A percentile compares a stretch with the other conserved stretches of the same genome.
Conservation (phyloP, 1,140 invertebrate species). For the Dreissena rostriformis region DNA sequence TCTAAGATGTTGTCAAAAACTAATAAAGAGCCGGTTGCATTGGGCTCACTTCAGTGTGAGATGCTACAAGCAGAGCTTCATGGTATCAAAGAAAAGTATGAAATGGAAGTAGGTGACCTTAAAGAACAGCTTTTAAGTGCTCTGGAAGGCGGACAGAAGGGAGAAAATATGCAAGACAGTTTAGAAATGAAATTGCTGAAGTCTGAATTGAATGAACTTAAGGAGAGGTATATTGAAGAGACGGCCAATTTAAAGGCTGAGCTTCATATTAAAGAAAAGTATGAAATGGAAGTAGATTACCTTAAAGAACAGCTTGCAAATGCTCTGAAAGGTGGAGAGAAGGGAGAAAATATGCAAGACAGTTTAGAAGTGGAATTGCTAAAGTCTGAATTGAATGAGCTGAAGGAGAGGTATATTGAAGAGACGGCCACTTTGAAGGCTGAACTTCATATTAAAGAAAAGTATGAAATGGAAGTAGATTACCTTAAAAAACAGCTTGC, state of each 20-base stretch:
- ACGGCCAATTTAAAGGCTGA: slow-evolving; percentile 13
- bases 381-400: background rate
- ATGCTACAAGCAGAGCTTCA: too few relatives aligned
- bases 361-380: background rate
- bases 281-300: too few relatives aligned
- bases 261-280: too few relatives aligned
- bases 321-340: too few relatives aligned
- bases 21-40: too few relatives aligned
- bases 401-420: background rate
- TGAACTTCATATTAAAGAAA: slow-evolving; percentile 10
- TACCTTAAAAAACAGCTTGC: background rate
- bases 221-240: background rate
- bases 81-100: too few relatives aligned
- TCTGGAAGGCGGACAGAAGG: too few relatives aligned
- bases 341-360: background rate
- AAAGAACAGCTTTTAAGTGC: too few relatives aligned
- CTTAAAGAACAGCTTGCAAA: too few relatives aligned
- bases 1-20: too few relatives aligned
- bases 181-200: background rate
- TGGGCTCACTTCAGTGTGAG: too few relatives aligned
- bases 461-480: background rate
- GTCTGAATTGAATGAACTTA: background rate
- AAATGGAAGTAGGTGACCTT: too few relatives aligned
- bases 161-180: background rate
- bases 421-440: slow-evolving; percentile 17